These are phyloP conservation scores for Knipowitschia caucasica DNA, from an alignment of 2,797 vertebrate species.

Conservation along the genomic window DNA sequence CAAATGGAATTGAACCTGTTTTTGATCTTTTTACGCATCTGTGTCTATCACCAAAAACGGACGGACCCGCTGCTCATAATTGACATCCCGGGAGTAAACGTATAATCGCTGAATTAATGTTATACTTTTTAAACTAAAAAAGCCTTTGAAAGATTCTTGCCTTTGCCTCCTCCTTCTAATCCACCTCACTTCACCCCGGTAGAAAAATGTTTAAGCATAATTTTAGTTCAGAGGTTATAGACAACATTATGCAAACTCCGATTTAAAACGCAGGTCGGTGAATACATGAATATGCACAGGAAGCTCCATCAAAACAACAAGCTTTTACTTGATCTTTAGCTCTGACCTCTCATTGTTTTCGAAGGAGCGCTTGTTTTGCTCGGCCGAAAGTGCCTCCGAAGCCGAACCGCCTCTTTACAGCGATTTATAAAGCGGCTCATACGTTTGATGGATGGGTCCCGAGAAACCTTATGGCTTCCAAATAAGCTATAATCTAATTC, in stretches of 20 bases:
- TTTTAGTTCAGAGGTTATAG: slow-evolving; percentile 13
- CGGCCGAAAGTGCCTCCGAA: slow-evolving; percentile 42
- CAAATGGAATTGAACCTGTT: no score
- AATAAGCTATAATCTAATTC: slow-evolving; percentile 75
- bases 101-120: no score
- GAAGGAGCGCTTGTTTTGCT: slow-evolving; percentile 38
- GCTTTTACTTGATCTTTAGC: slow-evolving; percentile 22
- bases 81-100: no score
- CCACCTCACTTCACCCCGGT: neutral
- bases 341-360: slow-evolving; percentile 15
- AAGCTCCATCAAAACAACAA: slow-evolving; percentile 3
- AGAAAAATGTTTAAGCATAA: neutral
- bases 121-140: no score
- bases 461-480: slow-evolving; percentile 67
- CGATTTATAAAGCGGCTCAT: slow-evolving; percentile 47
- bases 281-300: slow-evolving; percentile 21
- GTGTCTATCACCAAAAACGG: no score
- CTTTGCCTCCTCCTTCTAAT: no score
- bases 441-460: slow-evolving; percentile 71
- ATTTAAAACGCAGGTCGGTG: slow-evolving; percentile 1
- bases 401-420: slow-evolving; percentile 53
- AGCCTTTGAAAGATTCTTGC: no score
- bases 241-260: slow-evolving; percentile 20
- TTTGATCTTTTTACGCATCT: no score
- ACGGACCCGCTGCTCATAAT: no score